These are phyloP conservation scores for Thalassophryne amazonica DNA, from an alignment of 2,797 vertebrate species.

Conservation along the genomic window DNA sequence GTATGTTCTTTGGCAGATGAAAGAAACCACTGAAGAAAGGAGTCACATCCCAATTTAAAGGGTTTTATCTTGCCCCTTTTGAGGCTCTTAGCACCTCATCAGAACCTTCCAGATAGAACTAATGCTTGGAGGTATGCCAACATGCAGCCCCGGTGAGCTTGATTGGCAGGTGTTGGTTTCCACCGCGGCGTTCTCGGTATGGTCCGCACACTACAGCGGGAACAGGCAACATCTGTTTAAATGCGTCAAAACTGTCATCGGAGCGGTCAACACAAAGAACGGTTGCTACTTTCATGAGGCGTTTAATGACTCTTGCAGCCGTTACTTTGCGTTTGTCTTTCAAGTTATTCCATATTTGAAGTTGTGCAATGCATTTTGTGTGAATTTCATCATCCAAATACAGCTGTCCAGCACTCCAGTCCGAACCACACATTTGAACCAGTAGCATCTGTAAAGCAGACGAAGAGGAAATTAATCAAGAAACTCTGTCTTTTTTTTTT, in stretches of 20 bases:
- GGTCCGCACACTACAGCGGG: slow-evolving; percentile 16
- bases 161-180: slow-evolving; percentile 61
- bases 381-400: too few species aligned
- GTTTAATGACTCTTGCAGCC: slow-evolving; percentile 21
- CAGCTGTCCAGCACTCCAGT: background rate
- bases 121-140: slow-evolving; percentile 58
- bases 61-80: slow-evolving; percentile 74
- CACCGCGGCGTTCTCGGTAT: slow-evolving; percentile 38
- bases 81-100: slow-evolving; percentile 80
- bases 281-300: slow-evolving; percentile 15
- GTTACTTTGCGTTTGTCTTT: slow-evolving; percentile 16
- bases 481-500: slow-evolving; percentile 25
- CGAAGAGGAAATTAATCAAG: slow-evolving; percentile 1
- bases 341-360: slow-evolving; percentile 19
- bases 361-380: too few species aligned
- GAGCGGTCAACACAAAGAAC: slow-evolving; percentile 19
- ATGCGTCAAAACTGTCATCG: slow-evolving; percentile 4
- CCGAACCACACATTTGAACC: slow-evolving; percentile 3
- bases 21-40: slow-evolving; percentile 36
- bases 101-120: slow-evolving; percentile 70
- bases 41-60: slow-evolving; percentile 63
- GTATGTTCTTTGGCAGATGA: slow-evolving; percentile 51
- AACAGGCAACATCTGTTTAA: slow-evolving; percentile 28
- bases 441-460: slow-evolving; percentile 9
- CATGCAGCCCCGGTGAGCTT: slow-evolving; percentile 46